These are phyloP conservation scores for Symphodus melops DNA, from an alignment of 2,113 vertebrate genomes.

Conservation along the genomic window DNA sequence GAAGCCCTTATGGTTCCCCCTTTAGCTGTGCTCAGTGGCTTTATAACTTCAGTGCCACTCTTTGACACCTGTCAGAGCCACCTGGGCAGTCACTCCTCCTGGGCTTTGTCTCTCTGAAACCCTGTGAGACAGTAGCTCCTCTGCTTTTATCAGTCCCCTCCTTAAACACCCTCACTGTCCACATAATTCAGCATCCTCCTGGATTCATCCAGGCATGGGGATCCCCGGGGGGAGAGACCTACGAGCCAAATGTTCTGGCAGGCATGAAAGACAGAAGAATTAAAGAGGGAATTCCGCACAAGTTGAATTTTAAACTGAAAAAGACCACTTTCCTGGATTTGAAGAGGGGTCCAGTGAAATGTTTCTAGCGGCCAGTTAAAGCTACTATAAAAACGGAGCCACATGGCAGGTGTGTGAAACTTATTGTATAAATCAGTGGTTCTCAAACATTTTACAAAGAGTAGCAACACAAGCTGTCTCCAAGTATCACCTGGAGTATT, in stretches of 20 bases:
- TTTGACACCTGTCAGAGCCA: slow-evolving; percentile 38
- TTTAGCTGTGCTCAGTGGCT: slow-evolving; percentile 6
- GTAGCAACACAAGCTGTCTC: no score
- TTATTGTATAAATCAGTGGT: neutral
- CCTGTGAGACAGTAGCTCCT: slow-evolving; percentile 28
- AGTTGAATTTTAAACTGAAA: neutral
- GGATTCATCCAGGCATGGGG: slow-evolving; percentile 28
- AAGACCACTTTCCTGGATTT: neutral
- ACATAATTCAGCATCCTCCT: slow-evolving; percentile 35
- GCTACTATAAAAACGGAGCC: slow-evolving; percentile 16
- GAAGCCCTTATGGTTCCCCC: neutral
- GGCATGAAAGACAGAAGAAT: slow-evolving; percentile 13
- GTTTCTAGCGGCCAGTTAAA: neutral
- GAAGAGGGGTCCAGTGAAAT: neutral
- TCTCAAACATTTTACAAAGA: no score
- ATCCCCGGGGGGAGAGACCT: slow-evolving; percentile 24
- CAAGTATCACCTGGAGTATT: no score
- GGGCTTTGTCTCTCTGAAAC: slow-evolving; percentile 12
- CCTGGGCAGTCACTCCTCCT: slow-evolving; percentile 24
- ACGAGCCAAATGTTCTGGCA: slow-evolving; percentile 36
- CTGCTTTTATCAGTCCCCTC: slow-evolving; percentile 33
- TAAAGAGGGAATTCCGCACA: neutral
- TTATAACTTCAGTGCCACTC: slow-evolving; percentile 23
- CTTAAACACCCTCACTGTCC: slow-evolving; percentile 29
- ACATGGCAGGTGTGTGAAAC: slow-evolving; percentile 1